phyloP scores from a whole-genome alignment of 2,888 invertebrate species.

The Myopa testacea region DNA sequence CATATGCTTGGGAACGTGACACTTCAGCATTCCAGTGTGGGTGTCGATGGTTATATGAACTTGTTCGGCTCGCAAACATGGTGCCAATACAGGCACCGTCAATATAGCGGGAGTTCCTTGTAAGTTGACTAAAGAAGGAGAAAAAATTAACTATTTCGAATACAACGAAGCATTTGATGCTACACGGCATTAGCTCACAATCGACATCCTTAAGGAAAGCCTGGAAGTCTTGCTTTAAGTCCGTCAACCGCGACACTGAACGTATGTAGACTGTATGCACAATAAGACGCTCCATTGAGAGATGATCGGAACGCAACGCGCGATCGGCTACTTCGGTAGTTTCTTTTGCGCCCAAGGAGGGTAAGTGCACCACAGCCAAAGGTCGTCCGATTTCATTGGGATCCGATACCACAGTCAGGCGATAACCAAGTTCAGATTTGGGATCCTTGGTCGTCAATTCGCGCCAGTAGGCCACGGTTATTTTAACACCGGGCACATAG shows the following conservation, averaged over 20 bases:
- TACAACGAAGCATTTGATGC: constrained; percentile 33
- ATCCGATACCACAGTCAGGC: constrained; percentile 89
- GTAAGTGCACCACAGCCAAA: constrained; percentile 77
- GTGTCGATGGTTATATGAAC: constrained; percentile 93
- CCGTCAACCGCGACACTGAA: constrained; percentile 84
- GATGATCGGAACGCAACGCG: constrained; percentile 87
- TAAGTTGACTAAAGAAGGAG: constrained; percentile 76
- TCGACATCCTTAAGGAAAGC: constrained; percentile 75
- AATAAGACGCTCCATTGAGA: constrained; percentile 94
- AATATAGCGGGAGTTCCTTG: constrained; percentile 94
- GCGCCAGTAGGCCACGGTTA: constrained; percentile 96
- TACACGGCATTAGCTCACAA: constrained; percentile 70
- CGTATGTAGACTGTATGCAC: constrained; percentile 96
- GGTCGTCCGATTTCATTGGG: constrained; percentile 82
- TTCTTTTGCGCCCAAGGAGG: constrained; percentile 69
- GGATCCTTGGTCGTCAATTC: constrained; percentile 72
- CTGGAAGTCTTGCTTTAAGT: constrained; percentile 77
- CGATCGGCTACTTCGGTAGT: constrained; percentile 77
- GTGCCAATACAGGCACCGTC: constrained; percentile 88
- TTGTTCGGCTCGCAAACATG: constrained; percentile 92
- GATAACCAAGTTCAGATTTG: constrained; percentile 88
- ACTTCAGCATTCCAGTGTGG: constrained; percentile 91
- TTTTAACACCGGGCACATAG: constrained; percentile 87
- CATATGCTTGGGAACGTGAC: constrained; percentile 92
- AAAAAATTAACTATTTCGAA: constrained; percentile 22